Evolutionary conservation across 2,888 invertebrate genomes (phyloP), one percentile per base, ranked within the genome.

Genomic region (Folsomia candida): DNA sequence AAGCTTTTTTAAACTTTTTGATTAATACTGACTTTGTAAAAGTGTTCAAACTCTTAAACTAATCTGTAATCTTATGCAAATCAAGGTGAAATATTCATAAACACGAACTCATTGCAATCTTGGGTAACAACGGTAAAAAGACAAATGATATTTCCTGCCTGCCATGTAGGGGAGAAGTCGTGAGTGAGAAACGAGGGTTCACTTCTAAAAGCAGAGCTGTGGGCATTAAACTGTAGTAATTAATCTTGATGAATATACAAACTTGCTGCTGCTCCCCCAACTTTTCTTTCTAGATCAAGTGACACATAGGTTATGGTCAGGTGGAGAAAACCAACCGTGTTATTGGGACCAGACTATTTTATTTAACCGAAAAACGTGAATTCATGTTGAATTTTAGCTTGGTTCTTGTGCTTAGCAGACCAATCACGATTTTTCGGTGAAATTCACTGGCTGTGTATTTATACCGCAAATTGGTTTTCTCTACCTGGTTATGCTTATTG

Each of bases 221-320:
- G n/a, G n/a, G n/a, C n/a, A n/a, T n/a, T n/a, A n/a, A n/a, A n/a
- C n/a, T n/a, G n/a, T 47, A 9, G 26, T 59, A 59, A 59, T 59
- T 59, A 59, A 59, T 59, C 59, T 59, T 20, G 59, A 59, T 24
- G 18, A 24, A 54, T 3, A n/a, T n/a, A n/a, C n/a, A n/a, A n/a
- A n/a, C n/a, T n/a, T n/a, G n/a, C n/a, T n/a, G n/a, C n/a, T n/a
- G n/a, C n/a, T n/a, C n/a, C 47, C 9, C 18, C 9, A 47, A 47
- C 47, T 11, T 11, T 47, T 47, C 47, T 47, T 47, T 47, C 47
- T 47, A 47, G 47, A 47, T 47, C 47, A 47, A 47, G 18, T 47
- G 47, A 47, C 47, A 47, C n/a, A n/a, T n/a, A n/a, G n/a, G n/a
- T n/a, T n/a, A n/a, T n/a, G n/a, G n/a, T n/a, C n/a, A n/a, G n/a